Base-by-base conservation (phyloP, 2,113 vertebrate species). In the Pluvialis apricaria region DNA sequence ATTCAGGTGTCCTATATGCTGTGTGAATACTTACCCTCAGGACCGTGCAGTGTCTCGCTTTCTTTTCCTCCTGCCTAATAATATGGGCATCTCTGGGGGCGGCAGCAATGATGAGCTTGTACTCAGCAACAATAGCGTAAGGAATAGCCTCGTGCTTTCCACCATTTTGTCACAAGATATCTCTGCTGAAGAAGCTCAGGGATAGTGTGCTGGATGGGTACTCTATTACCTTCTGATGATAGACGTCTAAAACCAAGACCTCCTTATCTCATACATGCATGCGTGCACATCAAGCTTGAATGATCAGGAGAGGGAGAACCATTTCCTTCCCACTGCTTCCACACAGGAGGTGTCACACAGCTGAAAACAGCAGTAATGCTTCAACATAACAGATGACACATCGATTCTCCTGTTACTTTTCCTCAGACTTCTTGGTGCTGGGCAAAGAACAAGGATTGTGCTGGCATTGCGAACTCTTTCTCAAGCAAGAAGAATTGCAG, bases 201-300 rank as follows among this genome's bases (percentile, higher is more conserved):
- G 19, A 10, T 3, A 32, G 44, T 1, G 3, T 0, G 0, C 38
- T 42, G 57, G 11, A 11, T 17, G 12, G 47, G 40, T 15, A 25
- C 71, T 52, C 31, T 25, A 2, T 69, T 26, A 45, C 10, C 44
- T 36, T 65, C 58, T 58, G 38, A 58, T 57, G 28, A 25, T 57
- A 28, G 4, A n/a, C 2, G 21, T 55, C 68, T 57, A 51, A 95
- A 96, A 2, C 15, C 54, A 55, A 71, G 42, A 40, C 11, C 21
- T 78, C 57, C 40, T 92, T 72, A 29, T 38, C 51, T 89, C 65
- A 22, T 36, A 20, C 25, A 18, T 12, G 69, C 55, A 62, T 3
- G 32, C n/a, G 68, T 40, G 52, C 61, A 36, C 65, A 52, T 29
- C 77, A 40, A 28, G 26, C 42, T 60, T 36, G 80, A 92, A 55